phyloP scores from a whole-genome alignment of 2,888 invertebrate genomes.

The Rhimphoctona megacephalus region DNA sequence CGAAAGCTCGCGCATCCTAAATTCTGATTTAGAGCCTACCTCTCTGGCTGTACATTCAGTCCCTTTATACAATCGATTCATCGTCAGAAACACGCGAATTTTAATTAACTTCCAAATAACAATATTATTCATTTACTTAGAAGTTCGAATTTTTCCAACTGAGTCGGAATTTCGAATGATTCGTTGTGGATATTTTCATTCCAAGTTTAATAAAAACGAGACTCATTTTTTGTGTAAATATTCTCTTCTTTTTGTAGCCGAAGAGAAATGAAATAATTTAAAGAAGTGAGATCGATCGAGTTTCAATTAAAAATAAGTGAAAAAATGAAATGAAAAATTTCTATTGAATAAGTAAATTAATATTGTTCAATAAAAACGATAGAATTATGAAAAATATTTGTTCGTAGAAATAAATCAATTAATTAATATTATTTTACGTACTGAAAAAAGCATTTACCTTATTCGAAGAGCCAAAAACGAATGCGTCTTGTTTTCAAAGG shows the following conservation, averaged over 20 bases:
- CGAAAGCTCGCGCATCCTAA: constrained; percentile 6
- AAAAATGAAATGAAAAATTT: background rate
- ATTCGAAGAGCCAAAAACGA: background rate
- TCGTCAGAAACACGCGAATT: background rate
- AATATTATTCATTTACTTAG: background rate
- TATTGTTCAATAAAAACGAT: background rate
- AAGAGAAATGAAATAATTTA: background rate
- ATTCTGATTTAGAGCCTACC: background rate
- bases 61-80: background rate
- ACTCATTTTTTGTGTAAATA: background rate
- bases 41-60: background rate
- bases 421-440: background rate
- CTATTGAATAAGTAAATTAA: background rate
- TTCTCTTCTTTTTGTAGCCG: background rate
- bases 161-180: background rate
- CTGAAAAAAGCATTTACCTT: background rate
- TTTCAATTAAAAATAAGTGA: background rate
- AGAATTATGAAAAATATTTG: background rate
- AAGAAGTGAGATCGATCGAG: background rate
- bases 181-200: too few species aligned
- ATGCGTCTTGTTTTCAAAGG: background rate
- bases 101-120: background rate
- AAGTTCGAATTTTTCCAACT: background rate
- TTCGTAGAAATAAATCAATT: background rate
- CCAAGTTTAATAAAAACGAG: background rate